Base-by-base conservation (phyloP, 2,113 vertebrate species). In the Girardinichthys multiradiatus region DNA sequence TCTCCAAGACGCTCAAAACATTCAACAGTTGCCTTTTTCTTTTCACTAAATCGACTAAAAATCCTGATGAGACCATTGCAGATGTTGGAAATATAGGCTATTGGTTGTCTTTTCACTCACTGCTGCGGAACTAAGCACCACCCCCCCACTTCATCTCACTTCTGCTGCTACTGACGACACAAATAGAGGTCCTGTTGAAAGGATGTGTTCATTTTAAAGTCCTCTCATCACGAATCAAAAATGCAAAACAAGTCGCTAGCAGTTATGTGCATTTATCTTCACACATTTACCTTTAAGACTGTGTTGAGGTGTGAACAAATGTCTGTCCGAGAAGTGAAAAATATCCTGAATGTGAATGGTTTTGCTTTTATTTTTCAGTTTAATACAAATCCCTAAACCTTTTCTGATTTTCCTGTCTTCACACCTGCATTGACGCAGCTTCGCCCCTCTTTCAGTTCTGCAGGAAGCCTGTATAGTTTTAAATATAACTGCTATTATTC, bases 1-100 rank as follows among this genome's bases (percentile, higher is more conserved):
- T 94, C 48, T 91, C 87, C 82, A 37, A 82, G 84, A 88, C 91
- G 77, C 88, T 92, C 74, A 64, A 87, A 89, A 87, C 74, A 80
- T 88, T 79, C 31, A 48, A 48, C 74, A 68, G 3, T 68, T 79
- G 68, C 63, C 11, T 28, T 39, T 81, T 84, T 74, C 63, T 27
- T 30, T 72, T 67, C 2, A 24, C 48, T 10, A 24, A 54, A 17
- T 54, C 24, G 48, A 54, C 21, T 17, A 54, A 37, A 77, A 83
- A 69, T 72, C 58, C 83, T 35, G 74, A 81, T 78, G 11, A 76
- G 62, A 74, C 70, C 5, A 83, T 84, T 76, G 57, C 74, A 64
- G 74, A 63, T 62, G 21, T 24, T 87, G 68, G 82, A 90, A 87
- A 72, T 72, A 81, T 45, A 72, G 39, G 58, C 57, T 42, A 31